phyloP scores from a whole-genome alignment of 2,113 vertebrate genomes.

The Aegypius monachus region DNA sequence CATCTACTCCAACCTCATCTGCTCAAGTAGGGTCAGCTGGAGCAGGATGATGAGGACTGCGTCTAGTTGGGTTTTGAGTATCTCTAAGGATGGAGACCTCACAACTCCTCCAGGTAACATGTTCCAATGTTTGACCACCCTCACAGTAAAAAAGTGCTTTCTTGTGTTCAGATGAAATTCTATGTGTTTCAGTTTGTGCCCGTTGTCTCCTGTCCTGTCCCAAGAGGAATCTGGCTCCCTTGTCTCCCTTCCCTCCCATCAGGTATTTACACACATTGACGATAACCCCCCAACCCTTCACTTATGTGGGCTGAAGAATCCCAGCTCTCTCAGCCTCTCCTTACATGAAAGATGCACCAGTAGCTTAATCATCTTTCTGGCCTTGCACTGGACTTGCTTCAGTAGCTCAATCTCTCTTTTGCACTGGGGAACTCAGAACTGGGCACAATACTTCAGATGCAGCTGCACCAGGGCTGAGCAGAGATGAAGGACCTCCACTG shows the following conservation, averaged over 20 bases:
- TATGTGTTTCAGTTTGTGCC: background rate
- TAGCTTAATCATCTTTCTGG: background rate
- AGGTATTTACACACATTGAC: background rate
- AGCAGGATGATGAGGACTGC: background rate
- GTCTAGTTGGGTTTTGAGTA: background rate
- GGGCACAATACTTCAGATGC: background rate
- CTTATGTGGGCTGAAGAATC: background rate
- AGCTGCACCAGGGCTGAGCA: background rate
- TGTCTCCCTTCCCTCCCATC: background rate
- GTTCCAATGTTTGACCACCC: background rate
- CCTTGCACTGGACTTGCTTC: background rate
- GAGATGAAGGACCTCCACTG: background rate
- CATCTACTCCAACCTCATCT: background rate
- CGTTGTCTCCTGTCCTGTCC: background rate
- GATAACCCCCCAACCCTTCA: background rate
- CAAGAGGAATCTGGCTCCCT: background rate
- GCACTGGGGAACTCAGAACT: background rate
- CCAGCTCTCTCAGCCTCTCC: background rate
- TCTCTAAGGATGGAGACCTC: background rate
- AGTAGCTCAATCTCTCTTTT: background rate
- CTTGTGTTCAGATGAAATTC: background rate
- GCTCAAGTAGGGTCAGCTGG: background rate
- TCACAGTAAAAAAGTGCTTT: background rate
- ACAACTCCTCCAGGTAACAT: background rate
- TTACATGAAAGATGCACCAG: background rate